Evolutionary conservation across 2,888 invertebrate genomes (phyloP).

Genomic region (Polydesmus complanatus): DNA sequence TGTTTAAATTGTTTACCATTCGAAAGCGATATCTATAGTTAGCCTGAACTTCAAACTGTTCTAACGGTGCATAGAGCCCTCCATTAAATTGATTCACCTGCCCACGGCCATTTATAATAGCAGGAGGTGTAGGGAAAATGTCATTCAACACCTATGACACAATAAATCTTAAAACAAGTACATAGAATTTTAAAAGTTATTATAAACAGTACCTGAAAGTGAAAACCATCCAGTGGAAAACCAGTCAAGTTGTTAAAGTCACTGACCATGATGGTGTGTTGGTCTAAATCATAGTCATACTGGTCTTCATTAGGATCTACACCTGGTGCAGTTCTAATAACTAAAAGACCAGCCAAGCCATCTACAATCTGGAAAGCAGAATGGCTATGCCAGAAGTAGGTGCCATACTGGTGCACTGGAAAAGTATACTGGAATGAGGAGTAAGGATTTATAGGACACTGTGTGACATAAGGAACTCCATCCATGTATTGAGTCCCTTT

Average conservation of each 20-base stretch:
- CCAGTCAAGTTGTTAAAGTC: conserved; percentile 58
- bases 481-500: too few relatives aligned
- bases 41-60: not conserved
- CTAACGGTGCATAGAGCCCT: not conserved
- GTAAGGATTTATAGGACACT: conserved; percentile 65
- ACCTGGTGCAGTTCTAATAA: conserved; percentile 66
- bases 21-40: not conserved
- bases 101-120: not conserved
- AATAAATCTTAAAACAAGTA: not conserved
- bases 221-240: not conserved
- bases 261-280: conserved; percentile 68
- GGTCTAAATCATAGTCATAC: conserved; percentile 78
- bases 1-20: not conserved
- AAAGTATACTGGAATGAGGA: conserved; percentile 72
- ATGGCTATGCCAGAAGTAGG: conserved; percentile 83
- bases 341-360: conserved; percentile 69
- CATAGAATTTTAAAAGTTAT: too few relatives aligned
- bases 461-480: conserved; percentile 66
- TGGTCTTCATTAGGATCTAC: conserved; percentile 71
- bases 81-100: not conserved
- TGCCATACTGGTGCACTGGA: conserved; percentile 60
- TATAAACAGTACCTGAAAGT: too few relatives aligned
- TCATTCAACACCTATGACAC: too few relatives aligned
- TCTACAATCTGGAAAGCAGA: conserved; percentile 69
- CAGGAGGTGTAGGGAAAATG: not conserved